Evolutionary conservation across 2,113 vertebrate species (phyloP), one percentile per base, ranked within the genome.

Genomic region (Callionymus lyra): DNA sequence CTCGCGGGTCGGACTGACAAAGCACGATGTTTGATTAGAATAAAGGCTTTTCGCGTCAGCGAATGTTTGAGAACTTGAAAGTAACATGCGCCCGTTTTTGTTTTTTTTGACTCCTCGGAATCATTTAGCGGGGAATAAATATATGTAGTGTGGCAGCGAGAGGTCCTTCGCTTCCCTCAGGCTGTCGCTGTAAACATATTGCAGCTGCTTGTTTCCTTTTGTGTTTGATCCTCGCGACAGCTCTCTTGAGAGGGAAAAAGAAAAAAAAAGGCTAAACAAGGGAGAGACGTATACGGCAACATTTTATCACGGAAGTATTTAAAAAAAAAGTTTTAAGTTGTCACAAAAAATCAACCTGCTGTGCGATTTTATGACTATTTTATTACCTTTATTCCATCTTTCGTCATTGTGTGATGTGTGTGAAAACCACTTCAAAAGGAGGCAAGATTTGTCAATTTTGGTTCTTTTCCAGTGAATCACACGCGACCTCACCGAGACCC

Each of bases 161-260:
- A 11, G 35, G 47, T 56, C 55, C 34, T 67, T 55, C 50, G 16
- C 41, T 56, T 64, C 51, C 71, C 67, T 43, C 50, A 38, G 69
- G 71, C 44, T 47, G 39, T 39, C 17, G 44, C 58, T 50, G 54
- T 70, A 77, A 80, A 75, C 71, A 64, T 56, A 72, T 68, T 67
- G 50, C 68, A 75, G 60, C 51, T 66, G 58, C 57, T 71, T 71
- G 58, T 70, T 73, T 73, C 62, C 48, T 33, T 74, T 66, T 57
- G 57, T 60, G 45, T 67, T 70, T 65, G 63, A 70, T 72, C 68
- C 65, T 44, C 44, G 47, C 19, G 49, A 34, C 16, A 2, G 52
- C 15, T 21, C 39, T 49, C 32, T 47, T 39, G 14, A n/a, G n/a
- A n/a, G n/a, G 8, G 21, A 27, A 8, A 47, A 50, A 50, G 31